Conservation (phyloP, 1,140 invertebrate genomes). For the Drosophila pachea region DNA sequence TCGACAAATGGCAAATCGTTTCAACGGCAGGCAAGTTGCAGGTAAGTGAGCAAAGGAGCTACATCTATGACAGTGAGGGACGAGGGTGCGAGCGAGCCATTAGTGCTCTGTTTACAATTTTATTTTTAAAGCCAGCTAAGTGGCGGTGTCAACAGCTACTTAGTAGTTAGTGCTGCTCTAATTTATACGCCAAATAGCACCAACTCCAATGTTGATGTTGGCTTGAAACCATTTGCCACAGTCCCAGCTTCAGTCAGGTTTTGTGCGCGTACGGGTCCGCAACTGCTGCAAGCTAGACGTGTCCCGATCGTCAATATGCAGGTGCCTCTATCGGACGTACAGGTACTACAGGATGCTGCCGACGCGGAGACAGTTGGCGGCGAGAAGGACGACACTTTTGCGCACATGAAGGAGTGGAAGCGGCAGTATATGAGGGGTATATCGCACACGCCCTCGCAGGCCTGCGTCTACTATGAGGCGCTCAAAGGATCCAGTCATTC, state of each 20-base stretch:
- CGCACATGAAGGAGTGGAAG: slow-evolving; percentile 65
- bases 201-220: slow-evolving; percentile 21
- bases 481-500: slow-evolving; percentile 72
- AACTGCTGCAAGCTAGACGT: slow-evolving; percentile 6
- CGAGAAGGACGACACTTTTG: slow-evolving; percentile 60
- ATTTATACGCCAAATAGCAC: slow-evolving; percentile 49
- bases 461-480: slow-evolving; percentile 73
- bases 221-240: slow-evolving; percentile 34
- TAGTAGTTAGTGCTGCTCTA: slow-evolving; percentile 55
- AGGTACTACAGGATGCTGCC: slow-evolving; percentile 59
- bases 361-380: slow-evolving; percentile 43
- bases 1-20: slow-evolving; percentile 59
- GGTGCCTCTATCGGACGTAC: slow-evolving; percentile 65
- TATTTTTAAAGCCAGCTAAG: slow-evolving; percentile 44
- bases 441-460: slow-evolving; percentile 70
- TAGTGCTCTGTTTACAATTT: slow-evolving; percentile 22
- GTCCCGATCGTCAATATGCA: slow-evolving; percentile 47
- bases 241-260: slow-evolving; percentile 43
- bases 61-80: neutral
- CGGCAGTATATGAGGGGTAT: slow-evolving; percentile 73
- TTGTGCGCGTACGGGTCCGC: slow-evolving; percentile 22
- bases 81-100: slow-evolving; percentile 17
- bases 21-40: slow-evolving; percentile 67
- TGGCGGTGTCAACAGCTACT: slow-evolving; percentile 44
- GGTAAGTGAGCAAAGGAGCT: slow-evolving; percentile 51